phyloP scores from a whole-genome alignment of 2,797 vertebrate species.

The Craterocephalus amniculus region DNA sequence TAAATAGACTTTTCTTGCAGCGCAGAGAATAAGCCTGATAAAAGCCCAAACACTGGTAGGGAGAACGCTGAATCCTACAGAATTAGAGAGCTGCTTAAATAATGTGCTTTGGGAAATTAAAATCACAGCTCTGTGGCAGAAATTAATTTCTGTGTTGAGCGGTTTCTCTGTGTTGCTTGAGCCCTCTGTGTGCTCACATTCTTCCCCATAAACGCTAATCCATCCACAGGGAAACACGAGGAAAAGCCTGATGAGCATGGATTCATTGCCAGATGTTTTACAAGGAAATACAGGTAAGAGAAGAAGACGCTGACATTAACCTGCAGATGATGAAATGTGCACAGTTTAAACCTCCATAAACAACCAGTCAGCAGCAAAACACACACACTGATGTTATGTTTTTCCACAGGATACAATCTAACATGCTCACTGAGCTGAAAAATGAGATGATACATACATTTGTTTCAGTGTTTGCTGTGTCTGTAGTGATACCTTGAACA shows the following conservation, averaged over 20 bases:
- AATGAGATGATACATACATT: conserved; percentile 10
- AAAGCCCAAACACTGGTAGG: conserved; percentile 31
- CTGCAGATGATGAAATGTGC: conserved; percentile 10
- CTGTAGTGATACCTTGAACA: background rate
- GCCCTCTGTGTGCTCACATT: conserved; percentile 52
- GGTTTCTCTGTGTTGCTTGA: conserved; percentile 51
- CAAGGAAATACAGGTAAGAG: conserved; percentile 85
- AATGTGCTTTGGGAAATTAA: conserved; percentile 67
- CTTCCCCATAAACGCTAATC: conserved; percentile 58
- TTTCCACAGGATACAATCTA: conserved; percentile 9
- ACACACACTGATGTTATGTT: background rate
- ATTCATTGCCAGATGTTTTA: conserved; percentile 82
- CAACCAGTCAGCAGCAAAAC: background rate
- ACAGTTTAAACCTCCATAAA: conserved; percentile 6
- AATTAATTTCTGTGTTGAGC: conserved; percentile 67
- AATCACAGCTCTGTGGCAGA: conserved; percentile 63
- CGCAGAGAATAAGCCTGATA: conserved; percentile 42
- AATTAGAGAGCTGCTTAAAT: conserved; percentile 62
- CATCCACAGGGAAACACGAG: conserved; percentile 78
- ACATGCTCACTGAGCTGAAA: conserved; percentile 23
- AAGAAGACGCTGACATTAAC: conserved; percentile 24
- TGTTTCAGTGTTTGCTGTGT: conserved; percentile 9
- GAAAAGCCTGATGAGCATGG: conserved; percentile 82
- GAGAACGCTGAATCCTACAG: conserved; percentile 42
- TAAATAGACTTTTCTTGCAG: conserved; percentile 45